These are phyloP conservation scores for Palythoa grandis DNA, from an alignment of 92 coral and sea anemone genomes.

Conservation along the genomic window DNA sequence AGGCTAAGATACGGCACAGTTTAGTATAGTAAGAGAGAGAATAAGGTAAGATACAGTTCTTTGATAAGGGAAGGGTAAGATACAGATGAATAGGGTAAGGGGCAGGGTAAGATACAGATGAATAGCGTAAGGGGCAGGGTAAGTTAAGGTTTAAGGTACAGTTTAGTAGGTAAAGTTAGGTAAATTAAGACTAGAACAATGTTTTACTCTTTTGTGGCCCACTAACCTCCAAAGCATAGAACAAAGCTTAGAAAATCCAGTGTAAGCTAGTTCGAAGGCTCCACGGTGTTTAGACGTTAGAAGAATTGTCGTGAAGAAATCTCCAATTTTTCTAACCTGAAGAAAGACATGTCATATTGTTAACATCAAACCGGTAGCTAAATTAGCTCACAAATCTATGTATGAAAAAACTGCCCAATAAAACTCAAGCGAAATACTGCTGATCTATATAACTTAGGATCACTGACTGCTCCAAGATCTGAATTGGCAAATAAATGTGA, in stretches of 20 bases:
- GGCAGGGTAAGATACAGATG: background rate
- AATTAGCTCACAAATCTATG: too few relatives aligned
- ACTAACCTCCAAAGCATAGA: conserved; percentile 82
- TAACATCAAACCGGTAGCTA: background rate
- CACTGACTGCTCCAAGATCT: too few relatives aligned
- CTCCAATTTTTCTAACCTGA: conserved; percentile 76
- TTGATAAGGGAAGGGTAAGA: background rate
- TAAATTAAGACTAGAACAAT: background rate
- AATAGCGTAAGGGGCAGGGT: background rate
- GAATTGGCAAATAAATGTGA: too few relatives aligned
- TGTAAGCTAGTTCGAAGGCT: conserved; percentile 95
- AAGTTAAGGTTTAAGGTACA: background rate
- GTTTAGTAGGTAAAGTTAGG: background rate
- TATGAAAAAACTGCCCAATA: too few relatives aligned
- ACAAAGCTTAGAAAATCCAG: conserved; percentile 93
- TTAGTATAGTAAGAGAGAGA: too few relatives aligned
- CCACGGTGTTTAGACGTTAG: conserved; percentile 96
- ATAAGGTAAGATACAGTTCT: background rate
- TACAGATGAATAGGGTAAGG: background rate
- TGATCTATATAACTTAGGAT: background rate
- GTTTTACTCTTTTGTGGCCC: background rate
- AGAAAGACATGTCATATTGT: background rate
- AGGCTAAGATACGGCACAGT: too few relatives aligned
- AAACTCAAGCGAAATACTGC: background rate
- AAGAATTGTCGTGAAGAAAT: conserved; percentile 84